Evolutionary conservation across 2,797 vertebrate species (phyloP), one percentile per base, ranked within the genome.

Genomic region (Artibeus jamaicensis): DNA sequence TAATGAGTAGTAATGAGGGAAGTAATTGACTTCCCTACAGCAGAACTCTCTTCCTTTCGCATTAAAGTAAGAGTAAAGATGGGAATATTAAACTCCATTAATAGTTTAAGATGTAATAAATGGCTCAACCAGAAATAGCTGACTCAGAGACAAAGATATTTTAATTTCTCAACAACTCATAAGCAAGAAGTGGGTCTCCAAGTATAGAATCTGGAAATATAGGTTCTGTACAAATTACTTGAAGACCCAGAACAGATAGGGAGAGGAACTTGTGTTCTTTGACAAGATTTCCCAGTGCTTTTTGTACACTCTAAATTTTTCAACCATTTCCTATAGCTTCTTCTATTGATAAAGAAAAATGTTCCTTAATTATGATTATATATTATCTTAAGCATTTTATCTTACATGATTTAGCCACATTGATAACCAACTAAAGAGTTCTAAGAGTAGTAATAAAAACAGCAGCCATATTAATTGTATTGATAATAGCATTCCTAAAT

Each of bases 31-130:
- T 94, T 98, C 94, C 96, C 94, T 97, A 93, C 94, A 96, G 96
- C 86, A 98, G 97, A 98, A 97, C 93, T 97, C 78, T 98, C 97
- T 97, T 97, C 97, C 98, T 98, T 98, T 96, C 97, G 93, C 98
- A 98, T 98, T 97, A 97, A 96, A 97, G 77, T 97, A 98, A 98
- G 97, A 97, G 95, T 96, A 97, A 98, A 98, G 96, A 97, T 96
- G 97, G 74, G 83, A 95, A 96, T 98, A 98, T 98, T 98, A 98
- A 98, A 98, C 97, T 97, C 97, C 97, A 95, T 98, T 98, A 98
- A 98, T 98, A 98, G 97, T 97, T 98, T 92, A 97, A 98, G 96
- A 97, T 93, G 55, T 93, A 97, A 97, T 95, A 97, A 95, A 97
- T 98, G 98, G 96, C 95, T 98, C 90, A 98, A 70, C 86, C 97